Conservation (phyloP, 2,888 invertebrate genomes). For the Thymelicus lineola region DNA sequence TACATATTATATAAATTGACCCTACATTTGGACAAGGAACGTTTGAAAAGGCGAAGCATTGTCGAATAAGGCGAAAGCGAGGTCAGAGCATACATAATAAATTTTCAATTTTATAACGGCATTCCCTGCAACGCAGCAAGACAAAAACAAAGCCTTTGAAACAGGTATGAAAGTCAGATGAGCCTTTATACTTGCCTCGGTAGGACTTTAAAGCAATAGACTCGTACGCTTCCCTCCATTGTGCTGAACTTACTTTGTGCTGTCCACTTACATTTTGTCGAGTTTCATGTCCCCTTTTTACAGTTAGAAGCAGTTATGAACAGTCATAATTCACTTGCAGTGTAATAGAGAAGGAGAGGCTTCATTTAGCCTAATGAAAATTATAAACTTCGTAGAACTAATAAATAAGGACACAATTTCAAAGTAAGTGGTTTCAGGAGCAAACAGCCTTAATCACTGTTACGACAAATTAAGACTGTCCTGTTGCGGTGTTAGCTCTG, state of each 20-base stretch:
- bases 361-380: neutral
- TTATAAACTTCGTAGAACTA: neutral
- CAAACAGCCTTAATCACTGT: neutral
- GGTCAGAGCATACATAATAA: neutral
- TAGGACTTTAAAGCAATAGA: slow-evolving; percentile 27
- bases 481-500: neutral
- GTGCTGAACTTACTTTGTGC: slow-evolving; percentile 27
- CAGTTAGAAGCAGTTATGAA: slow-evolving; percentile 3
- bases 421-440: neutral
- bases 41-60: neutral
- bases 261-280: slow-evolving; percentile 38
- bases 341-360: neutral
- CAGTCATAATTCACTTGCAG: neutral
- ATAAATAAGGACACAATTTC: neutral
- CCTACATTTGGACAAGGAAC: neutral
- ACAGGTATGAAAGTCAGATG: slow-evolving; percentile 30
- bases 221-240: slow-evolving; percentile 14
- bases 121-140: neutral
- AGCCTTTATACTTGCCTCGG: slow-evolving; percentile 24
- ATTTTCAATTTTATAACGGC: slow-evolving; percentile 3
- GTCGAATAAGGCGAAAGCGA: no score
- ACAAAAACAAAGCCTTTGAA: slow-evolving; percentile 25
- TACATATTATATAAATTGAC: no score
- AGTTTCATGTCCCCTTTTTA: slow-evolving; percentile 16
- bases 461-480: neutral